Conservation (phyloP, 2,888 invertebrate species). For the Latheticus oryzae region DNA sequence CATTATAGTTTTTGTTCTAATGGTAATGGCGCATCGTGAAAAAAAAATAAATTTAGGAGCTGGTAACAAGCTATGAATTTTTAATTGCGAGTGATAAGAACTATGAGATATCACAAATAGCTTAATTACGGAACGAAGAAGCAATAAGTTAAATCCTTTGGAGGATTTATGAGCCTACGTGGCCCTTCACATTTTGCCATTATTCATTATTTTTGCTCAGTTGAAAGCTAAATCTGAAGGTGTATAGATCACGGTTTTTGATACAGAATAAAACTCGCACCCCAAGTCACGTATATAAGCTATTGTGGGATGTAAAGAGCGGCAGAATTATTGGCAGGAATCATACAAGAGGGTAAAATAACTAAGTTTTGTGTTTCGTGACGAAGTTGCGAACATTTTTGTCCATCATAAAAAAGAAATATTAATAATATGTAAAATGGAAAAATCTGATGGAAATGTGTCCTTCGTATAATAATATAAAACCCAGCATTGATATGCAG, state of each 20-base stretch:
- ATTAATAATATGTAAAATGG: no score
- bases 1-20: slow-evolving; percentile 7
- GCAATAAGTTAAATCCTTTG: slow-evolving; percentile 11
- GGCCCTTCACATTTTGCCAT: slow-evolving; percentile 7
- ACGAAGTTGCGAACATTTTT: no score
- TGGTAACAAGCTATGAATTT: slow-evolving; percentile 12
- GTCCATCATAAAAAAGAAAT: no score
- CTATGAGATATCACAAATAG: slow-evolving; percentile 7
- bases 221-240: slow-evolving; percentile 35
- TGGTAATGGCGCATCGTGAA: slow-evolving; percentile 17
- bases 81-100: slow-evolving; percentile 4
- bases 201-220: slow-evolving; percentile 32
- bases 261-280: slow-evolving; percentile 38
- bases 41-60: slow-evolving; percentile 8
- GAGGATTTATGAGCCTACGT: slow-evolving; percentile 24
- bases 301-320: slow-evolving; percentile 33
- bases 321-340: slow-evolving; percentile 32
- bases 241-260: slow-evolving; percentile 36
- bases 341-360: neutral
- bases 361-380: no score
- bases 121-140: slow-evolving; percentile 20
- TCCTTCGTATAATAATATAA: no score
- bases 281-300: slow-evolving; percentile 39
- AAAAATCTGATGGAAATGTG: no score
- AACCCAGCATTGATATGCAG: no score